phyloP scores from a whole-genome alignment of 2,888 invertebrate genomes.

The Xanthostigma xanthostigma region DNA sequence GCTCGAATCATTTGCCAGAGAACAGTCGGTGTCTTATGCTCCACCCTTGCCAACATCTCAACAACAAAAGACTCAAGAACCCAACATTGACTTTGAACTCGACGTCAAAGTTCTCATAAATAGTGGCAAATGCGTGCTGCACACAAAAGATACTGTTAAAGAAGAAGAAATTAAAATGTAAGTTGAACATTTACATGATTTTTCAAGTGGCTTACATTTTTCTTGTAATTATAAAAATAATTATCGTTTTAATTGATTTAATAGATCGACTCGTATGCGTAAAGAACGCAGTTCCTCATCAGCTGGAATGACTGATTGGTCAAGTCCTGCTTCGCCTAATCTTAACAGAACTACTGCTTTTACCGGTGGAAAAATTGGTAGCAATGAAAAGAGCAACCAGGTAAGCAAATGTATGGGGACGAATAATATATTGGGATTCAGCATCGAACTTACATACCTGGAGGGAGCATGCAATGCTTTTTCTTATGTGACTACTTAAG shows the following conservation, averaged over 20 bases:
- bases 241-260: constrained; percentile 11
- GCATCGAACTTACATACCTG: too few relatives aligned
- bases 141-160: constrained; percentile 66
- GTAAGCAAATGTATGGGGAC: neutral
- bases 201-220: constrained; percentile 7
- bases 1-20: constrained; percentile 23
- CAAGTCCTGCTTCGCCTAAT: constrained; percentile 5
- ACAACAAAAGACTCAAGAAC: constrained; percentile 56
- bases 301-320: constrained; percentile 24
- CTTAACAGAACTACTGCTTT: constrained; percentile 19
- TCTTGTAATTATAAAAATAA: constrained; percentile 3
- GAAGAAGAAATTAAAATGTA: constrained; percentile 55
- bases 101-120: constrained; percentile 94
- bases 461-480: too few relatives aligned
- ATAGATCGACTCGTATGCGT: constrained; percentile 43
- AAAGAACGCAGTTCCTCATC: constrained; percentile 43
- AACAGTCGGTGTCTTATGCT: constrained; percentile 17
- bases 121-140: constrained; percentile 91
- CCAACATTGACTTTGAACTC: constrained; percentile 88
- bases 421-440: too few relatives aligned
- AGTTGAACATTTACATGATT: constrained; percentile 17
- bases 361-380: constrained; percentile 26
- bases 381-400: constrained; percentile 23
- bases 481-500: too few relatives aligned
- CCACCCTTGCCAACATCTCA: constrained; percentile 15